Evolutionary conservation across 2,888 invertebrate genomes (phyloP).

Genomic region (Polydrusus pterygomalis): DNA sequence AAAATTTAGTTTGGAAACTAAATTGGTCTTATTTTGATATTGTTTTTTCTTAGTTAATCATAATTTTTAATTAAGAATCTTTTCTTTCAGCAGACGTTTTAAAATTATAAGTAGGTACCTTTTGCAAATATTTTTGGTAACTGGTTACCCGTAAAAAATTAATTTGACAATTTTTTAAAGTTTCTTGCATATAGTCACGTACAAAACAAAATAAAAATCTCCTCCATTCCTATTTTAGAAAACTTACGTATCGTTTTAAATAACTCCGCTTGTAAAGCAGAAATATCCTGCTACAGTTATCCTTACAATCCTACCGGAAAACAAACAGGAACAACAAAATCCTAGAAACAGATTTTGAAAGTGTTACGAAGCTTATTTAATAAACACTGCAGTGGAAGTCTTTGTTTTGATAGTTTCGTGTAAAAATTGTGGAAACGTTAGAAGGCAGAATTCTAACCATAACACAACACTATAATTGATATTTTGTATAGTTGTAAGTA

Average conservation of each 20-base stretch:
- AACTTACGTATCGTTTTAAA: neutral
- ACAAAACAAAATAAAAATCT: neutral
- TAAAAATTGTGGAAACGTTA: neutral
- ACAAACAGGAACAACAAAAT: conserved; percentile 8
- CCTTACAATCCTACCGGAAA: conserved; percentile 21
- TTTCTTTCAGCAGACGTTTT: too few species aligned
- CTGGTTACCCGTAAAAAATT: too few species aligned
- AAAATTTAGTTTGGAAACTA: too few species aligned
- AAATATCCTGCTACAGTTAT: conserved; percentile 14
- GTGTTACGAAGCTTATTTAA: conserved; percentile 5
- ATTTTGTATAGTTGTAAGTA: neutral
- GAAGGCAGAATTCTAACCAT: neutral
- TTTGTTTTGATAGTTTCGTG: conserved; percentile 15
- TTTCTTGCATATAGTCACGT: too few species aligned
- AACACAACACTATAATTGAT: too few species aligned
- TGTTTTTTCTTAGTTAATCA: too few species aligned
- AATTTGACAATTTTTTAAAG: too few species aligned
- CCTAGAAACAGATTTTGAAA: conserved; percentile 11
- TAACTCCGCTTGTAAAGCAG: conserved; percentile 1
- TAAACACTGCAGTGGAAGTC: neutral
- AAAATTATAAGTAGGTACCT: too few species aligned
- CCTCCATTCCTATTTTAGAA: neutral
- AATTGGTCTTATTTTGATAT: too few species aligned
- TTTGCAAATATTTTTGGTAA: too few species aligned
- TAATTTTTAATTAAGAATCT: too few species aligned